These are phyloP conservation scores for Cataglyphis rosenhaueri DNA, from an alignment of 2,888 invertebrate genomes.

Conservation along the genomic window DNA sequence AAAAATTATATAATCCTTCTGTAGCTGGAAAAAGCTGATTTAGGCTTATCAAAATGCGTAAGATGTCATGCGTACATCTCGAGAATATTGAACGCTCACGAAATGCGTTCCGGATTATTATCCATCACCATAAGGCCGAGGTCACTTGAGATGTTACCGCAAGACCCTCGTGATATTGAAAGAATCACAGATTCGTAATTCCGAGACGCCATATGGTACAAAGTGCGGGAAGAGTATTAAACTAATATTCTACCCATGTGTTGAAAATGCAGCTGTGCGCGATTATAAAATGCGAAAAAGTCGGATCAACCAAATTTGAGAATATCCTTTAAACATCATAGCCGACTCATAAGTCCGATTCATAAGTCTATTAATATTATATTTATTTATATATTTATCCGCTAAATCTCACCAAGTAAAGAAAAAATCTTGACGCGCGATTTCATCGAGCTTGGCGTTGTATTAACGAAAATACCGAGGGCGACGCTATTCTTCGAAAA, in stretches of 20 bases:
- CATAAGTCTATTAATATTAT: not conserved
- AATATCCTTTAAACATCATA: slow-evolving; percentile 16
- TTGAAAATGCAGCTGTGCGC: slow-evolving; percentile 19
- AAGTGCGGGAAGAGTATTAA: slow-evolving; percentile 68
- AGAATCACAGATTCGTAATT: slow-evolving; percentile 60
- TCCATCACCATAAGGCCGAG: slow-evolving; percentile 38
- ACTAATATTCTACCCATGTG: slow-evolving; percentile 55
- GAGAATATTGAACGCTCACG: not conserved
- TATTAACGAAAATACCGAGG: slow-evolving; percentile 11
- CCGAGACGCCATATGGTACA: slow-evolving; percentile 69
- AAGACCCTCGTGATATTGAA: slow-evolving; percentile 60
- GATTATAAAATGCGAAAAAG: slow-evolving; percentile 41
- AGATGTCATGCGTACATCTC: not conserved
- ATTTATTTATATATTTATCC: not conserved
- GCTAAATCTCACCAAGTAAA: not conserved
- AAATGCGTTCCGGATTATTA: slow-evolving; percentile 30
- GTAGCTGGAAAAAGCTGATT: not conserved
- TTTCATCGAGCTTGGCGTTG: not conserved
- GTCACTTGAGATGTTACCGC: slow-evolving; percentile 56
- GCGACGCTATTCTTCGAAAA: slow-evolving; percentile 47
- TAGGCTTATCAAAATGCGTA: not conserved
- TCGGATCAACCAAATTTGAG: not conserved
- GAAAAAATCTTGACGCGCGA: not conserved
- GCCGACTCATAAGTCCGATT: not conserved
- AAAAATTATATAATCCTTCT: not conserved